These are phyloP conservation scores for Bettongia penicillata DNA, from an alignment of 2,113 vertebrate species.

Conservation along the genomic window DNA sequence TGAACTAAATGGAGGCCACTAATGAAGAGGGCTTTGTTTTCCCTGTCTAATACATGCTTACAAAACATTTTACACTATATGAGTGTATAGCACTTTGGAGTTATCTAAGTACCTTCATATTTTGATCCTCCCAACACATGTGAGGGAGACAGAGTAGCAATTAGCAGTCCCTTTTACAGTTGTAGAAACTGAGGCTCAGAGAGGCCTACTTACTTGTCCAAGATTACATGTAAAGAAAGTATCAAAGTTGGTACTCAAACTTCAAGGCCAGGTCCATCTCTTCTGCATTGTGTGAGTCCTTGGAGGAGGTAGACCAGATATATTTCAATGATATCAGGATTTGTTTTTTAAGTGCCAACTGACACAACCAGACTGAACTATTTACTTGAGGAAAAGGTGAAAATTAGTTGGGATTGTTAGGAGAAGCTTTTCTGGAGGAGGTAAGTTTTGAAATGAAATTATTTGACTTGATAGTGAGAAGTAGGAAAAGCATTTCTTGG, in stretches of 20 bases:
- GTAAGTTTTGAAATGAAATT: neutral
- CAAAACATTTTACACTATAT: no score
- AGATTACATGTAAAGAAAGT: neutral
- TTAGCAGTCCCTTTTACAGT: neutral
- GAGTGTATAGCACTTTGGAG: neutral
- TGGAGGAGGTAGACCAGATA: neutral
- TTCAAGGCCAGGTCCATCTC: neutral
- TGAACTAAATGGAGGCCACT: no score
- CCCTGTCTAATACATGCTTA: no score
- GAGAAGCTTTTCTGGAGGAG: neutral
- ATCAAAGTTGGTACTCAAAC: neutral
- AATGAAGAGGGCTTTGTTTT: no score
- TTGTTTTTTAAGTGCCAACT: neutral
- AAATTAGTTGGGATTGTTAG: neutral
- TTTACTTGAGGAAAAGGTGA: neutral
- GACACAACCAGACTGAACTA: neutral
- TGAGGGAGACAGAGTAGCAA: neutral
- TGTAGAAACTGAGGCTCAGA: neutral
- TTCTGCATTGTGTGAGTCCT: neutral
- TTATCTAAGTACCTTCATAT: neutral
- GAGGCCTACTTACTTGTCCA: no score
- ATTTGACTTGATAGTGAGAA: neutral
- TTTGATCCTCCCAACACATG: neutral
- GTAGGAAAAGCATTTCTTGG: neutral
- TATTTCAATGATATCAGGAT: neutral